Evolutionary conservation across 1,140 invertebrate species (phyloP), one percentile per base, ranked within the genome.

Genomic region (Nixonia krombeini): DNA sequence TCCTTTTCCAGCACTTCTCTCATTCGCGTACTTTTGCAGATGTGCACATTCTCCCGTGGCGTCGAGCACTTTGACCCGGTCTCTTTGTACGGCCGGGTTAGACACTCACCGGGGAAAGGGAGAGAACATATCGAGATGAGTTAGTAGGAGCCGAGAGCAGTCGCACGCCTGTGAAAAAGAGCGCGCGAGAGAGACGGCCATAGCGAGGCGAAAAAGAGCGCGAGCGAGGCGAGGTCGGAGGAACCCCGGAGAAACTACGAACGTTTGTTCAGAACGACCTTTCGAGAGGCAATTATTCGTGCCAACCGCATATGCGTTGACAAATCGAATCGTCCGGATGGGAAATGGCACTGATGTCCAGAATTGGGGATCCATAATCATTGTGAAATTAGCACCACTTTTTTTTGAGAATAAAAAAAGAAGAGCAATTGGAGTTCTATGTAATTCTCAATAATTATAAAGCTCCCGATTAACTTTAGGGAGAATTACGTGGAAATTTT

Each of bases 241-340:
- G 2, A 46, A 16, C 3, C 23, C 10, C 12, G 47, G 59, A 50
- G 66, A 69, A 70, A 70, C 59, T 40, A 28, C 7, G 49, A 45
- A 13, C 4, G 38, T 47, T 52, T 21, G 53, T 49, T 53, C 33
- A 29, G 45, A 28, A 40, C 40, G 50, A 63, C 49, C 41, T 46
- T 70, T 63, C 46, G 4, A 53, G 55, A 51, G 40, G 55, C 25
- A 65, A 65, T 59, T 70, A 59, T 49, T 51, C 5, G 37, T 59
- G 42, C 51, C 46, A 40, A 23, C 38, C 17, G n/a, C n/a, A 55
- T 12, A 17, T 18, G n/a, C 44, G 35, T 57, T 51, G 49, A 62
- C 51, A 63, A 63, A 63, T 63, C 49, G 51, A 21, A n/a, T 15
- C 28, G 12, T 15, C 7, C 16, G 18, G 10, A 37, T 16, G 58